Evolutionary conservation across 2,888 invertebrate genomes (phyloP), one percentile per base, ranked within the genome.

Genomic region (Liposcelis brunnea): DNA sequence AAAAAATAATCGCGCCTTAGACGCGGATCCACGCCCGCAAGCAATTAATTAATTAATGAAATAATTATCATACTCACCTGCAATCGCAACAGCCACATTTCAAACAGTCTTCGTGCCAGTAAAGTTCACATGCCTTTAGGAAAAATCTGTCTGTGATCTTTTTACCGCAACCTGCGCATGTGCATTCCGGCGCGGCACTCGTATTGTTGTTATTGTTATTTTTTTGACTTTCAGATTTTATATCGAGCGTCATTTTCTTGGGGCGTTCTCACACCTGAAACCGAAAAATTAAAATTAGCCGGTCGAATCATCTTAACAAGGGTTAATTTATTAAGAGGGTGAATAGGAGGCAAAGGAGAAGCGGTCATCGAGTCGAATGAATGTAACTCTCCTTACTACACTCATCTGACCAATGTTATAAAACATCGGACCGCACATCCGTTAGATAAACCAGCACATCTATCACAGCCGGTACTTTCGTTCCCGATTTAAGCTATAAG

Each of bases 131-230:
- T 1, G 89, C 89, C 59, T 82, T 84, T 54, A 89, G 71, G 37
- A 89, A 72, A 50, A 59, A 70, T 58, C 70, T 66, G 52, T 91
- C 94, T 32, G 84, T 84, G 60, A 95, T 95, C 58, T 81, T 80
- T 66, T 93, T 93, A 60, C 84, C 85, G 65, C 94, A 95, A 31
- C 91, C 91, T 44, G 89, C 89, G 63, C 93, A 94, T 82, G 68
- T 86, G 75, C 45, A 70, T 71, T 47, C 65, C 64, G 48, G 64
- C 62, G 50, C 66, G 64, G 59, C 63, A 61, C 55, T 60, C 57
- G 58, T 21, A 19, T n/a, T 14, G 7, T n/a, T 40, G 40, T 19
- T 40, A 21, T 40, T 40, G 40, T 14, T 40, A 66, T 65, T 56
- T 65, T 49, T 50, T 6, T 50, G 50, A 33, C 70, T 68, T 64